Evolutionary conservation across 2,888 invertebrate genomes (phyloP), one percentile per base, ranked within the genome.

Genomic region (Andrena praecox): DNA sequence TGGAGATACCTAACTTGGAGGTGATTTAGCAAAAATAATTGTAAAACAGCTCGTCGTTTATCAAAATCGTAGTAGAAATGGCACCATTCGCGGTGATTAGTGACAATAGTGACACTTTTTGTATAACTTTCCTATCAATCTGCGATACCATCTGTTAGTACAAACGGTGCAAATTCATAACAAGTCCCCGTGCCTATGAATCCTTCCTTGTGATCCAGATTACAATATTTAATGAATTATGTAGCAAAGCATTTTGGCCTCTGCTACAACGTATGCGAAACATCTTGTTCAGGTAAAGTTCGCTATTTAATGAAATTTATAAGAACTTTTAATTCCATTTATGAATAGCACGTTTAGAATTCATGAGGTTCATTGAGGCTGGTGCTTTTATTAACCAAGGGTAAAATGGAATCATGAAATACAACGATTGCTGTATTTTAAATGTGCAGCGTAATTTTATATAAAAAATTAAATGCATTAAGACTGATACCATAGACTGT

Each of bases 401-500:
- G 31, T 64, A 42, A n/a, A 29, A 52, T 24, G 0, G n/a, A 29
- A 27, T 29, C 7, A n/a, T 10, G 0, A 62, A 8, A 48, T 76
- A 27, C 35, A 16, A 52, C 35, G 50, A 66, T 68, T 6, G 48
- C 35, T 71, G 33, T 52, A 24, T 8, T 27, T 8, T 59, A 56
- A 59, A 31, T n/a, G 10, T 56, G 20, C 24, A 12, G 20, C 24
- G 2, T n/a, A 31, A 74, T 56, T 56, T 75, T 68, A 60, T 59
- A 48, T 33, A 69, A 64, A 69, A 3, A 16, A 78, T 64, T 56
- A 69, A 59, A 3, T 71, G 60, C 35, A 79, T 70, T 56, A 80
- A 82, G 81, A 82, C 81, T 82, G 80, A 82, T 73, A 69, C 24
- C 62, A 74, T 82, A 79, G 74, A 82, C 80, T 79, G 80, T 69